These are phyloP conservation scores for Amphipoea oculea DNA, from an alignment of 2,888 invertebrate species.

Conservation along the genomic window DNA sequence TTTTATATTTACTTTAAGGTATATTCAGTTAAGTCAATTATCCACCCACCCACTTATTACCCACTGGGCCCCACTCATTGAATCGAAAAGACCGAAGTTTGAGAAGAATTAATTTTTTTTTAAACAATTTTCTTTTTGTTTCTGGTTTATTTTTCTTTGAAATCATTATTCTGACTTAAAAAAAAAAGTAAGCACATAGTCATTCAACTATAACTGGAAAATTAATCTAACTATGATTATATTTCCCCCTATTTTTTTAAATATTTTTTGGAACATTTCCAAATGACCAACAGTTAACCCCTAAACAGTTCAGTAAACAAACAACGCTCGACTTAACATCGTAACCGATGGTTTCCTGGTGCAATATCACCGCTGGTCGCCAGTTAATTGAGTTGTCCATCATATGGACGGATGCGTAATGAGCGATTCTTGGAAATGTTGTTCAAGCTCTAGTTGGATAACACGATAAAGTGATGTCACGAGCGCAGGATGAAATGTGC, in stretches of 20 bases:
- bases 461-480: conserved; percentile 22
- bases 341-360: conserved; percentile 25
- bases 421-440: conserved; percentile 73
- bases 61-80: neutral
- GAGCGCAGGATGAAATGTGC: neutral
- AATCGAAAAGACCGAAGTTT: neutral
- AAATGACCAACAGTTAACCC: neutral
- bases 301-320: conserved; percentile 10
- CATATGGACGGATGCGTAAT: conserved; percentile 72
- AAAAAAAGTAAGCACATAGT: neutral
- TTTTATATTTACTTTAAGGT: neutral
- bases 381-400: conserved; percentile 44
- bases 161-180: neutral
- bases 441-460: conserved; percentile 17
- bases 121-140: neutral
- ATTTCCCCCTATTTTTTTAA: neutral
- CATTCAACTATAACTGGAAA: neutral
- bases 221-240: neutral
- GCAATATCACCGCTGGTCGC: conserved; percentile 23
- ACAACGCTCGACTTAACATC: conserved; percentile 8
- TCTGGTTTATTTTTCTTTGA: neutral
- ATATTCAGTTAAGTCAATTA: no score
- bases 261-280: neutral
- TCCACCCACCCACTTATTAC: neutral
- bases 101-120: neutral